phyloP scores from a whole-genome alignment of 2,113 vertebrate species.

The Dromiciops gliroides region DNA sequence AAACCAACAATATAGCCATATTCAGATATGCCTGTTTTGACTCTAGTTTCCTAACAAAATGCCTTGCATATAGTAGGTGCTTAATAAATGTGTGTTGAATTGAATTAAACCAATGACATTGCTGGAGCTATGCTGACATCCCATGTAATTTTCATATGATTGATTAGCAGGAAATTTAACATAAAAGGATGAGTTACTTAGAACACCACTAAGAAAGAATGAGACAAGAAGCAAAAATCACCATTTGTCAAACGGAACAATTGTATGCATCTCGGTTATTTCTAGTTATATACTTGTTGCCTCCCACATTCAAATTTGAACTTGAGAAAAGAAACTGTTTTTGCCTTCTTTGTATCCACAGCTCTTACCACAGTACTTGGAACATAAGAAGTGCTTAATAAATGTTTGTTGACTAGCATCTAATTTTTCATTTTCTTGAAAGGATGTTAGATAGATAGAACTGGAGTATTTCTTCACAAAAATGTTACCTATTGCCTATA shows the following conservation, averaged over 20 bases:
- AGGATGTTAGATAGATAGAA: constrained; percentile 56
- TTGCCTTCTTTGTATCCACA: not conserved
- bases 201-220: constrained; percentile 63
- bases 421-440: constrained; percentile 74
- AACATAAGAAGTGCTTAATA: not conserved
- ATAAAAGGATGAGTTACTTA: constrained; percentile 64
- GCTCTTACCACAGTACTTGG: not conserved
- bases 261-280: not conserved
- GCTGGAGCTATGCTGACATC: constrained; percentile 67
- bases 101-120: constrained; percentile 44
- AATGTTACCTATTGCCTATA: constrained; percentile 51
- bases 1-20: constrained; percentile 40
- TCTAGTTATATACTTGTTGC: not conserved
- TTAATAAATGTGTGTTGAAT: not conserved
- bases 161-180: constrained; percentile 53
- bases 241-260: constrained; percentile 59
- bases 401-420: constrained; percentile 55
- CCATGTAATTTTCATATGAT: constrained; percentile 66
- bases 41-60: not conserved
- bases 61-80: not conserved
- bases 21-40: not conserved
- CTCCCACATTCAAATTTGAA: not conserved
- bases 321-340: not conserved
- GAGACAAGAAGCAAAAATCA: constrained; percentile 56
- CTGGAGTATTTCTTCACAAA: constrained; percentile 39